A percentile compares a stretch with the other conserved stretches of the same genome.
Conservation (phyloP, 2,888 invertebrate genomes). For the Cephonodes hylas region DNA sequence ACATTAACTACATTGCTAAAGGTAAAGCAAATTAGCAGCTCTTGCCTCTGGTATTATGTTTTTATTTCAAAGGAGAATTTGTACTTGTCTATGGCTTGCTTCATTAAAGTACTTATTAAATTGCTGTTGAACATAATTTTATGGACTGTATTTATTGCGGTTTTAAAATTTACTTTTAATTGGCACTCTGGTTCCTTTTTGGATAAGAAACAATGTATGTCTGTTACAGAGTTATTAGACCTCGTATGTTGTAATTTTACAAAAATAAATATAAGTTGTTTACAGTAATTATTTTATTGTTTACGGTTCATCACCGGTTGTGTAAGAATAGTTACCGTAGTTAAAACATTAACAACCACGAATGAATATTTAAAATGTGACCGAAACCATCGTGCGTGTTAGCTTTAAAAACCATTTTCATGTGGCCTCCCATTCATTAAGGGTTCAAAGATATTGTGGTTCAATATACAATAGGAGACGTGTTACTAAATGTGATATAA, state of each 20-base stretch:
- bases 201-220: not conserved
- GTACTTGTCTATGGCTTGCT: constrained; percentile 37
- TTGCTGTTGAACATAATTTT: constrained; percentile 12
- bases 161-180: constrained; percentile 10
- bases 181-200: not conserved
- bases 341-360: constrained; percentile 66
- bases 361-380: constrained; percentile 68
- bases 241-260: not conserved
- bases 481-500: constrained; percentile 15
- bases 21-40: constrained; percentile 61
- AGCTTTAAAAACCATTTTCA: constrained; percentile 23
- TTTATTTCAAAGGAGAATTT: constrained; percentile 48
- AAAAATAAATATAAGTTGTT: constrained; percentile 11
- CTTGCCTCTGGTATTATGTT: constrained; percentile 54
- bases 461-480: constrained; percentile 34
- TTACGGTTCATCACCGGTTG: constrained; percentile 65
- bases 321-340: constrained; percentile 63
- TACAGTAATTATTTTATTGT: constrained; percentile 58
- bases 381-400: constrained; percentile 53
- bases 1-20: constrained; percentile 55
- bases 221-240: not conserved
- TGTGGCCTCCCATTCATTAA: constrained; percentile 9
- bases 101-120: constrained; percentile 42
- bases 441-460: constrained; percentile 8
- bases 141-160: constrained; percentile 11